phyloP scores from a whole-genome alignment of 2,113 vertebrate species.

The Ahaetulla prasina region DNA sequence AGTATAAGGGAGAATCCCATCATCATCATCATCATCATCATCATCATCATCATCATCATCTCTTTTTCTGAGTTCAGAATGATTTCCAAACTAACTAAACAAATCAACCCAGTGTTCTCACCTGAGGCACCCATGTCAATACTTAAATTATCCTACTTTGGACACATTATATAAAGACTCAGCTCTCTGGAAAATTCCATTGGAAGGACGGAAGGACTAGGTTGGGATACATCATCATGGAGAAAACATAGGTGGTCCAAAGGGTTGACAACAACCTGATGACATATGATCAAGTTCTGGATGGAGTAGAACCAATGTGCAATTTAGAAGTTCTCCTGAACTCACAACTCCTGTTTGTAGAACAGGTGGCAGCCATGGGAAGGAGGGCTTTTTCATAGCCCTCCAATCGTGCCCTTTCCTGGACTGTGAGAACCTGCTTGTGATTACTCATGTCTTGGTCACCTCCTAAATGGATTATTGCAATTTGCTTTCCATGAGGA shows the following conservation, averaged over 20 bases:
- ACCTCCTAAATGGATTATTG: neutral
- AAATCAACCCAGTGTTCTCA: neutral
- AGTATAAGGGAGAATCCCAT: neutral
- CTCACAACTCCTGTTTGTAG: neutral
- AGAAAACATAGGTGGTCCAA: neutral
- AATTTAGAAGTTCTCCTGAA: neutral
- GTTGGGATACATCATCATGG: neutral
- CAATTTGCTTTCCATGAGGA: neutral
- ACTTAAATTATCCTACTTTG: neutral
- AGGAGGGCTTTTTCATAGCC: neutral
- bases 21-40: neutral
- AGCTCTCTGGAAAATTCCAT: neutral
- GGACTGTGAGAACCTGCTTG: neutral
- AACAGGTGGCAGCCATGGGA: neutral
- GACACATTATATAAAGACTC: neutral
- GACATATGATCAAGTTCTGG: neutral
- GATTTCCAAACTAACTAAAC: neutral
- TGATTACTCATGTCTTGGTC: neutral
- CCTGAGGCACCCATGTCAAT: neutral
- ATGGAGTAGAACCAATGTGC: neutral
- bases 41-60: neutral
- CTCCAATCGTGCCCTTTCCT: neutral
- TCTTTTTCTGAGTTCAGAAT: neutral
- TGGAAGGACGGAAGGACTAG: neutral
- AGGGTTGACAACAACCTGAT: neutral